Conservation (phyloP, 2,113 vertebrate species). For the Dipodomys stephensi region DNA sequence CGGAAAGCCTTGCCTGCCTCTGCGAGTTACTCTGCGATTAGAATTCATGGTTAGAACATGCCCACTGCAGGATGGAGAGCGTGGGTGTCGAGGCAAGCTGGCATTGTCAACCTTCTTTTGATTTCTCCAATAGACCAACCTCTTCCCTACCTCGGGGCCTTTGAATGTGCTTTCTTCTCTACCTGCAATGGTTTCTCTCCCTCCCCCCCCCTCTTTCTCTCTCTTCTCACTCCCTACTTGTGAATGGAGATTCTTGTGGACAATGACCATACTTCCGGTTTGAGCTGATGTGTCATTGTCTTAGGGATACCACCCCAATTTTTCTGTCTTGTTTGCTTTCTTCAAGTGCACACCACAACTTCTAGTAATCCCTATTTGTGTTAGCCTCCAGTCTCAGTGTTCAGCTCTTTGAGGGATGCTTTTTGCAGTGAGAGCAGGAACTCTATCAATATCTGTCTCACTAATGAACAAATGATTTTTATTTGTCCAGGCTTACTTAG, state of each 20-base stretch:
- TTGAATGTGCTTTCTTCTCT: neutral
- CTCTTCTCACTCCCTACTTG: neutral
- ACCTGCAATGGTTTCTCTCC: neutral
- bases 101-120: neutral
- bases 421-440: neutral
- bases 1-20: neutral
- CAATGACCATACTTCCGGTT: too few species aligned
- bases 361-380: neutral
- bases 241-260: neutral
- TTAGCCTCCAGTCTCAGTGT: neutral
- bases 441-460: neutral
- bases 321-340: neutral
- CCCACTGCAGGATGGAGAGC: neutral
- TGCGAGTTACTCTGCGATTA: neutral
- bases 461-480: slow-evolving; percentile 1
- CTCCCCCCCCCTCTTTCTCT: too few species aligned
- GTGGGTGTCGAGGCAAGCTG: neutral
- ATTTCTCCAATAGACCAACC: neutral
- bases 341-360: neutral
- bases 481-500: slow-evolving; percentile 28
- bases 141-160: neutral
- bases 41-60: too few species aligned
- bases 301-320: neutral
- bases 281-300: neutral
- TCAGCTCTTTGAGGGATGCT: neutral